Conservation (phyloP, 2,113 vertebrate genomes). For the Syngnathoides biaculeatus region DNA sequence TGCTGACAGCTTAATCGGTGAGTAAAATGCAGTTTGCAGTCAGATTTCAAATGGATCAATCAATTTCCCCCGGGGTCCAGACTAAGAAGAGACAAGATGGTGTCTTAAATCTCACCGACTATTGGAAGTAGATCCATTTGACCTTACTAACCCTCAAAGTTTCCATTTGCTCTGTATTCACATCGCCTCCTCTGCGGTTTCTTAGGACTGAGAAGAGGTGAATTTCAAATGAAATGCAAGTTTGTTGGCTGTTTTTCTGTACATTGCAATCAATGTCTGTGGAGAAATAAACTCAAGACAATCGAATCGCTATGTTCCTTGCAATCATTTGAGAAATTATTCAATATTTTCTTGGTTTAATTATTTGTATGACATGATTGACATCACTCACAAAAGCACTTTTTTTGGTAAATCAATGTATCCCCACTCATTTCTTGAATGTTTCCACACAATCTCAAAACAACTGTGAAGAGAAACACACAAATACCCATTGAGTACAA, state of each 20-base stretch:
- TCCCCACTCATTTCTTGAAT: too few species aligned
- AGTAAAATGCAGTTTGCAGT: slow-evolving; percentile 34
- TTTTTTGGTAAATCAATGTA: not conserved
- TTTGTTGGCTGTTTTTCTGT: not conserved
- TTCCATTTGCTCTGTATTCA: not conserved
- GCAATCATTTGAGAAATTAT: not conserved
- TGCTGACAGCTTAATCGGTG: slow-evolving; percentile 27
- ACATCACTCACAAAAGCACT: not conserved
- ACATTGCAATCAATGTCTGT: not conserved
- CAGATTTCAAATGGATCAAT: slow-evolving; percentile 39
- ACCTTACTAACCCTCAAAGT: not conserved
- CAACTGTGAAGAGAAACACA: not conserved
- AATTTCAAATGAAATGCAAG: slow-evolving; percentile 7
- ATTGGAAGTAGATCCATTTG: slow-evolving; percentile 8
- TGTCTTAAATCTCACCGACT: slow-evolving; percentile 11
- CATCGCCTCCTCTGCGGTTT: not conserved
- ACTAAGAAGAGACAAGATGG: slow-evolving; percentile 6
- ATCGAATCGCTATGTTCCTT: too few species aligned
- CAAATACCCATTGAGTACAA: not conserved
- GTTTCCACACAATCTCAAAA: not conserved
- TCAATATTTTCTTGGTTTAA: not conserved
- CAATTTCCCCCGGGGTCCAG: slow-evolving; percentile 29
- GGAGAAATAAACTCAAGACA: not conserved
- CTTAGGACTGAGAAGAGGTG: slow-evolving; percentile 1
- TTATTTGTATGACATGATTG: not conserved